These are phyloP conservation scores for Anolis apletophallus DNA, from an alignment of 2,797 vertebrate genomes.

Conservation along the genomic window DNA sequence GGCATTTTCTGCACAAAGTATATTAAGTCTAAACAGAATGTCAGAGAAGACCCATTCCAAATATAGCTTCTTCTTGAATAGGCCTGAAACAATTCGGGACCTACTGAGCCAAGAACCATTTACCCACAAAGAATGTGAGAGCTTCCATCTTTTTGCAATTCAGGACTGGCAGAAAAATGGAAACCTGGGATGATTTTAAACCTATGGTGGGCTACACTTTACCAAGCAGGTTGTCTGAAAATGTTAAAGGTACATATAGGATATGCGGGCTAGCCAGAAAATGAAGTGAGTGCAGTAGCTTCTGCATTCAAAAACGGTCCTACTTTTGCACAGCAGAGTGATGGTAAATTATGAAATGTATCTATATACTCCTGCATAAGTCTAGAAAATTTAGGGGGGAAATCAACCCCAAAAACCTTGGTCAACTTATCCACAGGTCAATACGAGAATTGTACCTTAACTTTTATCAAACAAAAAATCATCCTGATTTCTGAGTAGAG, in stretches of 20 bases:
- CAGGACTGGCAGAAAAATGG: neutral
- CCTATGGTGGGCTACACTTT: neutral
- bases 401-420: too few relatives aligned
- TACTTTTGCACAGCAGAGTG: too few relatives aligned
- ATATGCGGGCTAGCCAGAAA: neutral
- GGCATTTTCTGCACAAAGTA: neutral
- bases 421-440: too few relatives aligned
- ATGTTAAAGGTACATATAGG: neutral
- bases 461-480: too few relatives aligned
- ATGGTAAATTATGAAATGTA: too few relatives aligned
- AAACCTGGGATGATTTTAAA: neutral
- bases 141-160: neutral
- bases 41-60: neutral
- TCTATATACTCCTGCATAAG: too few relatives aligned
- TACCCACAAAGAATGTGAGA: neutral
- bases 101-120: neutral
- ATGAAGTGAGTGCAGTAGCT: neutral
- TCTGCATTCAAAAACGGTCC: too few relatives aligned
- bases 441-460: too few relatives aligned
- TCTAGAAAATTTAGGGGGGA: too few relatives aligned
- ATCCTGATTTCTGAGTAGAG: too few relatives aligned
- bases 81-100: neutral
- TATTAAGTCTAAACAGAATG: constrained; percentile 10
- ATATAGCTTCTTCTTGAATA: neutral
- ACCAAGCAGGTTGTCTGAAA: neutral